Percentiles rank a stretch among this genome's conserved stretches.
Evolutionary conservation across 2,797 vertebrate genomes (phyloP).

Genomic region (Monodelphis domestica): DNA sequence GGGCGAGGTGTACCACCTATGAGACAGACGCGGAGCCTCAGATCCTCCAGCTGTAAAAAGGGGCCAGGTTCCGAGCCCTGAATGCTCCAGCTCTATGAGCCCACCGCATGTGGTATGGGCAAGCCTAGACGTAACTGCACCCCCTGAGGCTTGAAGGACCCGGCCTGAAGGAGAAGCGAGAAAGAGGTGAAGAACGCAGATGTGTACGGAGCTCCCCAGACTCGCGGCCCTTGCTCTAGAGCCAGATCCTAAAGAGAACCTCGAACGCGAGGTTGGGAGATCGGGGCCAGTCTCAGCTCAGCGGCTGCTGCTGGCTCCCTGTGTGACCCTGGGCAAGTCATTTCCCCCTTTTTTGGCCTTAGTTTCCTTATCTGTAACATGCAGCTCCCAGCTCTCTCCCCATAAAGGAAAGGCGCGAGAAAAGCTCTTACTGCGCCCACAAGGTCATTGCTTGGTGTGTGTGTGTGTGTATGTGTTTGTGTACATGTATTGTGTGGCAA

Average conservation of each 20-base stretch:
- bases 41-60: not conserved
- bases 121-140: not conserved
- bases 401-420: not conserved
- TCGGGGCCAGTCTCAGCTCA: not conserved
- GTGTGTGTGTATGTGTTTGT: too few relatives aligned
- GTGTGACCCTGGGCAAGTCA: not conserved
- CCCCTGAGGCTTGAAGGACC: not conserved
- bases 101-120: not conserved
- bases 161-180: not conserved
- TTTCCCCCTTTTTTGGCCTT: not conserved
- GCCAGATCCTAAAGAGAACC: not conserved
- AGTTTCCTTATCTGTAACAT: not conserved
- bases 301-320: too few relatives aligned
- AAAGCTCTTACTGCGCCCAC: not conserved
- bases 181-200: not conserved
- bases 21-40: not conserved
- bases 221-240: not conserved
- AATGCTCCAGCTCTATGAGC: not conserved
- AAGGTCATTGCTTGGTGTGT: too few relatives aligned
- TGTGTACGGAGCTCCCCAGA: not conserved
- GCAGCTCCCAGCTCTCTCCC: not conserved
- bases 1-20: not conserved
- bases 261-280: not conserved
- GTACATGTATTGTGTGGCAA: not conserved
- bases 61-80: not conserved